Percentiles rank a stretch among this genome's conserved stretches.
phyloP scores from a whole-genome alignment of 2,113 vertebrate genomes.

The Mormyrus lacerda region DNA sequence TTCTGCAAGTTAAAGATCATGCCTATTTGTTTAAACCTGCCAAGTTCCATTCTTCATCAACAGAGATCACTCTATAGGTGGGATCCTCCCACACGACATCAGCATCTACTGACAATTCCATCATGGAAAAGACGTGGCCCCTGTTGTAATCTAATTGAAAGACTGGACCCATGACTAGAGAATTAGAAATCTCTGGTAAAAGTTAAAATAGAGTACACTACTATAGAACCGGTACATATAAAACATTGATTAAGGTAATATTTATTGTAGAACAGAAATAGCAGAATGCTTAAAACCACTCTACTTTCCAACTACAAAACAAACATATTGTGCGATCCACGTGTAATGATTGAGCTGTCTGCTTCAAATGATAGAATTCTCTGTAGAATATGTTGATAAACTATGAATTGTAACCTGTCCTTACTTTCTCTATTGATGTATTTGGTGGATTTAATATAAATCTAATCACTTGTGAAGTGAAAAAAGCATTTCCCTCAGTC shows the following conservation, averaged over 20 bases:
- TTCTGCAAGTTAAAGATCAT: conserved; percentile 37
- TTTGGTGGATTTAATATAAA: background rate
- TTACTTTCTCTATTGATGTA: background rate
- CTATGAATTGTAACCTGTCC: background rate
- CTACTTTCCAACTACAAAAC: background rate
- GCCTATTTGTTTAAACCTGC: conserved; percentile 60
- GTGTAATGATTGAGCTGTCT: background rate
- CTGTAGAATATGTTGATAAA: background rate
- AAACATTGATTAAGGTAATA: background rate
- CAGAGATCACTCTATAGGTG: conserved; percentile 40
- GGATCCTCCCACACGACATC: conserved; percentile 45
- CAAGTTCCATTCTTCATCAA: conserved; percentile 51
- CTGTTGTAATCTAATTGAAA: background rate
- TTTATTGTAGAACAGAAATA: background rate
- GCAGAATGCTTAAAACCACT: background rate
- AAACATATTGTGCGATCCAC: background rate
- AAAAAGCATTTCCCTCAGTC: background rate
- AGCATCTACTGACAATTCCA: conserved; percentile 43
- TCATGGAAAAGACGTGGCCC: conserved; percentile 31
- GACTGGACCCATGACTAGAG: background rate
- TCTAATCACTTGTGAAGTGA: background rate
- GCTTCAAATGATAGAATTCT: background rate
- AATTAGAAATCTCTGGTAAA: background rate
- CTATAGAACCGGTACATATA: background rate
- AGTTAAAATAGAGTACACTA: background rate